Conservation (phyloP, 2,113 vertebrate genomes). For the Cyprinodon variegatus region DNA sequence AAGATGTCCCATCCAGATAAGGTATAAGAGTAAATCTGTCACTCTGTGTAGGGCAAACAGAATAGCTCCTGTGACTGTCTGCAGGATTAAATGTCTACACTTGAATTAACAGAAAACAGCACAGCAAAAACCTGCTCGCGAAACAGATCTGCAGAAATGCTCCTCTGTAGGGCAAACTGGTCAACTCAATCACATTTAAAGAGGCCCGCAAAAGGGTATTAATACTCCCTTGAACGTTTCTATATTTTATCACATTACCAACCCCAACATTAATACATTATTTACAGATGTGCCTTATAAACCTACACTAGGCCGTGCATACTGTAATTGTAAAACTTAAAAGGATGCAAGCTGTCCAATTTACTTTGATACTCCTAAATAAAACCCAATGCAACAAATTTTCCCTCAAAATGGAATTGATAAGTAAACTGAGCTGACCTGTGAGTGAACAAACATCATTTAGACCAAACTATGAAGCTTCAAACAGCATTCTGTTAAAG, state of each 20-base stretch:
- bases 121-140: neutral
- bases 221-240: neutral
- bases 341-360: too few relatives aligned
- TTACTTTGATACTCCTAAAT: too few relatives aligned
- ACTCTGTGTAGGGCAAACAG: neutral
- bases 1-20: neutral
- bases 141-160: neutral
- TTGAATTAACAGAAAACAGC: neutral
- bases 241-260: neutral
- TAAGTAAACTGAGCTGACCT: too few relatives aligned
- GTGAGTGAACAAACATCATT: too few relatives aligned
- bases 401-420: too few relatives aligned
- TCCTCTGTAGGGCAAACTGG: neutral
- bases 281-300: too few relatives aligned
- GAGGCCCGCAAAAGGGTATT: neutral
- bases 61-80: neutral
- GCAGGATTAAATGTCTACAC: neutral
- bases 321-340: too few relatives aligned
- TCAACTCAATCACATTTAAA: neutral
- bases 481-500: too few relatives aligned
- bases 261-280: neutral
- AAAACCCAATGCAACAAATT: too few relatives aligned
- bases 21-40: constrained; percentile 1
- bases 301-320: too few relatives aligned
- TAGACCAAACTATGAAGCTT: too few relatives aligned